Evolutionary conservation across 1,140 invertebrate genomes (phyloP).

Genomic region (Papilio glaucus): DNA sequence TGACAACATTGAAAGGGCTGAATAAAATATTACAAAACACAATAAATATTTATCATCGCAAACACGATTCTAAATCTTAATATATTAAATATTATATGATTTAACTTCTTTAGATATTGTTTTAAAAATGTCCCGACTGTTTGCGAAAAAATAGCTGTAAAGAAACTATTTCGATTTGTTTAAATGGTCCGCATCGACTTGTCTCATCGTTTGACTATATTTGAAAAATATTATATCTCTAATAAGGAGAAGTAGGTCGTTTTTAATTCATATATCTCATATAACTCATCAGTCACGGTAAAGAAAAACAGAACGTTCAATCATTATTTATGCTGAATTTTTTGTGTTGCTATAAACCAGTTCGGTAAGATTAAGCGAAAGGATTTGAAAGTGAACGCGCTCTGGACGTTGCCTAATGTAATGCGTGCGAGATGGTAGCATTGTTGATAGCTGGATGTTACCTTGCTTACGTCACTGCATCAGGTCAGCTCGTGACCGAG

Average conservation of each 20-base stretch:
- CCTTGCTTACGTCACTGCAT: conserved; percentile 33
- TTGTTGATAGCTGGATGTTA: conserved; percentile 47
- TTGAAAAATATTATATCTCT: neutral
- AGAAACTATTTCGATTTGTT: no score
- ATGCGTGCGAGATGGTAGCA: conserved; percentile 54
- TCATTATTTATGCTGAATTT: neutral
- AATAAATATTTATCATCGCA: neutral
- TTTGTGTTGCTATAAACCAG: conserved; percentile 37
- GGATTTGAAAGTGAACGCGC: conserved; percentile 67
- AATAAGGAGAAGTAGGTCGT: neutral
- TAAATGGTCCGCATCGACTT: no score
- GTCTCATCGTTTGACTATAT: no score
- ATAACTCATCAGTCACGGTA: neutral
- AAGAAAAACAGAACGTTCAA: neutral
- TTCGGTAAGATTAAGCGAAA: conserved; percentile 55
- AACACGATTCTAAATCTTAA: no score
- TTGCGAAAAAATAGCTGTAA: no score
- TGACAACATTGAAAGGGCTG: conserved; percentile 22
- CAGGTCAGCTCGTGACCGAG: conserved; percentile 39
- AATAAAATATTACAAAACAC: neutral
- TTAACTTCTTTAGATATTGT: no score
- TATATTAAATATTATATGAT: no score
- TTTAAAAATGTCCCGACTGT: no score
- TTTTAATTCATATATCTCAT: neutral
- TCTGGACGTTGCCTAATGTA: conserved; percentile 52